Conservation (phyloP, 2,888 invertebrate genomes). For the Polymixis flavicincta region DNA sequence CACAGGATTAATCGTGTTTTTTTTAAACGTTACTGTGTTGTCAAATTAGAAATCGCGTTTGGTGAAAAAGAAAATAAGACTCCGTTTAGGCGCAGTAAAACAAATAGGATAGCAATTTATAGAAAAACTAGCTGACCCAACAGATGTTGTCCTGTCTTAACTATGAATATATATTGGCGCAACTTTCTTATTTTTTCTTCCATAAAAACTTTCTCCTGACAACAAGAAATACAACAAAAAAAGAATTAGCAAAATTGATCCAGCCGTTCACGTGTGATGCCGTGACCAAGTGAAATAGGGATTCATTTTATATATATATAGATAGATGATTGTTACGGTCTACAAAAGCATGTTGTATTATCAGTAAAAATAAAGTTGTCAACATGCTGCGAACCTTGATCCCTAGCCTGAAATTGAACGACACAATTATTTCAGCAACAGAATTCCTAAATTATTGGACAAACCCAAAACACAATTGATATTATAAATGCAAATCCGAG, state of each 20-base stretch:
- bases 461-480: slow-evolving; percentile 47
- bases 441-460: slow-evolving; percentile 22
- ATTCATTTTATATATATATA: too few species aligned
- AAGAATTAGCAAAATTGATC: too few species aligned
- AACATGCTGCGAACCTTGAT: background rate
- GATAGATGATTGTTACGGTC: too few species aligned
- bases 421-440: background rate
- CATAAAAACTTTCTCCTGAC: too few species aligned
- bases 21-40: background rate
- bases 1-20: background rate
- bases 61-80: too few species aligned
- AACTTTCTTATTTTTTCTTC: too few species aligned
- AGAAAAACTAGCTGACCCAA: too few species aligned
- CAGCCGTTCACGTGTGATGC: too few species aligned
- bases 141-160: too few species aligned
- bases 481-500: slow-evolving; percentile 47
- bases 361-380: background rate
- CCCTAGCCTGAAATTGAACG: background rate
- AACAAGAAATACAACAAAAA: too few species aligned
- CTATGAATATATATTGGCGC: too few species aligned
- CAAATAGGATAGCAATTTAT: background rate
- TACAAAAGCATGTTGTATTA: background rate
- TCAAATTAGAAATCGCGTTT: background rate
- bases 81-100: background rate
- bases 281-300: too few species aligned